Evolutionary conservation across 2,797 vertebrate species (phyloP).

Genomic region (Pelodytes ibericus): DNA sequence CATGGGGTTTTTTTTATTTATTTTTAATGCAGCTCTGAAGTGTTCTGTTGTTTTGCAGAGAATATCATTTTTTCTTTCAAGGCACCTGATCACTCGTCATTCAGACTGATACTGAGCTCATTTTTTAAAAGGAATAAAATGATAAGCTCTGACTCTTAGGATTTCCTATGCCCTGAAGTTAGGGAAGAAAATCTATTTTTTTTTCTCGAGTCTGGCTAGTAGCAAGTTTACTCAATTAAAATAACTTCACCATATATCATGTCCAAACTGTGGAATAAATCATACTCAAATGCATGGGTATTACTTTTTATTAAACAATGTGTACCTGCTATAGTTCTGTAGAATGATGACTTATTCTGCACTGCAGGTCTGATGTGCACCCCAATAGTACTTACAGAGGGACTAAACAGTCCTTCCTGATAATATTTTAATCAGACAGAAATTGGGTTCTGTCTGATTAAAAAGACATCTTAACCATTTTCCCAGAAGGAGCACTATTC

Average conservation of each 20-base stretch:
- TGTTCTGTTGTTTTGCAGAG: constrained; percentile 25
- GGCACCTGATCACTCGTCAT: constrained; percentile 19
- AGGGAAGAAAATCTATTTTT: background rate
- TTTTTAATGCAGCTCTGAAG: constrained; percentile 44
- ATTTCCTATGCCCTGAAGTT: background rate
- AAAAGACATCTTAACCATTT: no score
- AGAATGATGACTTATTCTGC: background rate
- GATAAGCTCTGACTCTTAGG: constrained; percentile 3
- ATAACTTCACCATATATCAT: background rate
- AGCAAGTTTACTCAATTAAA: background rate
- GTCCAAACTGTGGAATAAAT: background rate
- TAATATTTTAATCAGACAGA: no score
- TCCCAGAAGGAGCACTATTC: no score
- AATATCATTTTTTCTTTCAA: constrained; percentile 45
- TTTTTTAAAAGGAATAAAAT: constrained; percentile 34
- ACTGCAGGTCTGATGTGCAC: background rate
- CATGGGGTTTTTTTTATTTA: constrained; percentile 32
- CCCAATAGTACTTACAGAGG: background rate
- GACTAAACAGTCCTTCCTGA: no score
- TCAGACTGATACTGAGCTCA: constrained; percentile 13
- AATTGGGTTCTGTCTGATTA: no score
- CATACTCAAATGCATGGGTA: background rate
- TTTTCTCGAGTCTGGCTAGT: background rate
- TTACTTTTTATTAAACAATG: background rate
- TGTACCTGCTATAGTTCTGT: background rate